Conservation (phyloP, 2,113 vertebrate species). For the Thymallus thymallus region DNA sequence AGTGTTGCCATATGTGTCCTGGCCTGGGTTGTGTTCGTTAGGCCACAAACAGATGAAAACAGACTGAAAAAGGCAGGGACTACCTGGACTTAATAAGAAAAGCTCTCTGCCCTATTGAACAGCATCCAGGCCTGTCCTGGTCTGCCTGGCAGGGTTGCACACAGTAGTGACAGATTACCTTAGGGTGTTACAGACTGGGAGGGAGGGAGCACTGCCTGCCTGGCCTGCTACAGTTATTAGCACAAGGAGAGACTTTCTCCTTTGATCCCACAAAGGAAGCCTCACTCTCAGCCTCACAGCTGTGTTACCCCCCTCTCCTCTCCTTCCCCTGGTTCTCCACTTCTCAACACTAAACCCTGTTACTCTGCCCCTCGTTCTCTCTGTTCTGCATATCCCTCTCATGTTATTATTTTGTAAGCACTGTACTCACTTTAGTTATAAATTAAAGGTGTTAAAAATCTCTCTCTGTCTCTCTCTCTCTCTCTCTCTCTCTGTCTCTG, state of each 20-base stretch:
- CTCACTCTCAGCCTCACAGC: conserved; percentile 54
- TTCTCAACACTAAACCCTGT: no score
- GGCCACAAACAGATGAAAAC: no score
- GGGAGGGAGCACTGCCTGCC: conserved; percentile 32
- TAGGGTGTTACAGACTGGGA: conserved; percentile 30
- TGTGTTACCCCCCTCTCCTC: conserved; percentile 42
- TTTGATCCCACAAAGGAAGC: conserved; percentile 60
- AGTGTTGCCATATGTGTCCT: conserved; percentile 69
- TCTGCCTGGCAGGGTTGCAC: not conserved
- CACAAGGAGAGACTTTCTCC: conserved; percentile 41
- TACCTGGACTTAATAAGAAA: no score
- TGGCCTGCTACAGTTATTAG: conserved; percentile 30
- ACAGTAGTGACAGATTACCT: conserved; percentile 16
- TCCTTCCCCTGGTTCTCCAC: no score
- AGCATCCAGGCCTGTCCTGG: not conserved
- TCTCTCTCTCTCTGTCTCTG: conserved; percentile 10
- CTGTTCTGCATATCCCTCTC: conserved; percentile 20
- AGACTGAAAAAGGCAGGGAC: no score
- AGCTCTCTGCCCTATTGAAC: conserved; percentile 27
- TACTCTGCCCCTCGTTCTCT: conserved; percentile 10
- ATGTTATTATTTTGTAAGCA: no score
- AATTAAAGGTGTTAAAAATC: not conserved
- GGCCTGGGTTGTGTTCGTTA: conserved; percentile 35
- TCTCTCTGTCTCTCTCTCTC: conserved; percentile 14
- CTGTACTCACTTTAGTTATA: no score